A percentile compares a stretch with the other conserved stretches of the same genome.
Conservation (phyloP, 2,797 vertebrate species). For the Garrulus glandarius region DNA sequence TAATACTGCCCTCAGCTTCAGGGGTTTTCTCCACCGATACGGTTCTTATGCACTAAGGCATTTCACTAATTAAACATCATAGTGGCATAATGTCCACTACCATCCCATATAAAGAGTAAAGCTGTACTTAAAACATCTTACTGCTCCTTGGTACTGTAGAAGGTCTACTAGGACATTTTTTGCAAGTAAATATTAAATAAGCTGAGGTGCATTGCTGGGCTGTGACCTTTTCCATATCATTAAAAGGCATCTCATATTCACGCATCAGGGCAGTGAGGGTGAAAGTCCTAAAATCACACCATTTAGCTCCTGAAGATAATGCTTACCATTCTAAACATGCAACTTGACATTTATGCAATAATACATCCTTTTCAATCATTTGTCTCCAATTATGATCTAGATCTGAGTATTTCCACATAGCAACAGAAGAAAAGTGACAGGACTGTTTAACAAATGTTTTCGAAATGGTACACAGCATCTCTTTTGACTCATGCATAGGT, state of each 20-base stretch:
- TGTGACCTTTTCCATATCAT: background rate
- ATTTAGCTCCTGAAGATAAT: background rate
- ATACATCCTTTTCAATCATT: background rate
- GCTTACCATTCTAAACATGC: background rate
- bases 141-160: background rate
- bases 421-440: background rate
- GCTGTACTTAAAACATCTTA: background rate
- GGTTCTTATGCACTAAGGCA: background rate
- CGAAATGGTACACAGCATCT: background rate
- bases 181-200: background rate
- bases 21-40: background rate
- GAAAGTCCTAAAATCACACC: background rate
- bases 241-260: background rate
- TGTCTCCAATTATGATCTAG: background rate
- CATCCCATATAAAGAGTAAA: background rate
- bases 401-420: background rate
- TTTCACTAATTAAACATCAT: background rate
- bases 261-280: rapidly evolving
- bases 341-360: background rate
- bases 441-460: background rate
- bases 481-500: background rate
- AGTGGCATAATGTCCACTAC: background rate
- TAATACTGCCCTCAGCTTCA: background rate
- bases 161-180: background rate
- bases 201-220: background rate